Conservation (phyloP, 2,797 vertebrate species). For the Enteromius treurensis region DNA sequence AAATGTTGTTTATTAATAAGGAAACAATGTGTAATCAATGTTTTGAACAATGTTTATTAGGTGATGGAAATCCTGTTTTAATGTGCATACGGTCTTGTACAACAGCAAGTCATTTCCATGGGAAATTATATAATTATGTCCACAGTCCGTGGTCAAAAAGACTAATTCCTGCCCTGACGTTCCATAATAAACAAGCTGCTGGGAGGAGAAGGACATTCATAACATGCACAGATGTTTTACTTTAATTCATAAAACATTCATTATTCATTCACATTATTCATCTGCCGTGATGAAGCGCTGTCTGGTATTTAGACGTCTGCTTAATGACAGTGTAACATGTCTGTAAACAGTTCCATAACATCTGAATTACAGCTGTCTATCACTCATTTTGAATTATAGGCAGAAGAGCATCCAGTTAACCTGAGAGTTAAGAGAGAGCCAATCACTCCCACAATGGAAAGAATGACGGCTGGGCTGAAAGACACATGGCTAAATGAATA, state of each 20-base stretch:
- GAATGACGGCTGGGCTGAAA: slow-evolving; percentile 74
- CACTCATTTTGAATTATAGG: slow-evolving; percentile 52
- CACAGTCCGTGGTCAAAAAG: slow-evolving; percentile 28
- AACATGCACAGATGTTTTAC: slow-evolving; percentile 26
- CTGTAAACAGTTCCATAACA: slow-evolving; percentile 39
- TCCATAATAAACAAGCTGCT: slow-evolving; percentile 28
- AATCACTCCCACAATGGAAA: slow-evolving; percentile 78
- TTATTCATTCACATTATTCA: slow-evolving; percentile 43
- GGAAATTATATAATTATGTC: slow-evolving; percentile 36
- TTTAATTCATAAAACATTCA: slow-evolving; percentile 39
- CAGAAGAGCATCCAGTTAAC: slow-evolving; percentile 69
- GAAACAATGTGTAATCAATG: neutral
- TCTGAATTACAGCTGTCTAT: slow-evolving; percentile 39
- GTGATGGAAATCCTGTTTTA: slow-evolving; percentile 31
- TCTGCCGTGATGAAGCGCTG: slow-evolving; percentile 27
- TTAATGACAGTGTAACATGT: slow-evolving; percentile 36
- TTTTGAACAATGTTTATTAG: slow-evolving; percentile 24
- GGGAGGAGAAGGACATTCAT: slow-evolving; percentile 27
- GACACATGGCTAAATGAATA: slow-evolving; percentile 71
- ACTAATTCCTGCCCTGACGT: slow-evolving; percentile 30
- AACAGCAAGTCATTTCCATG: slow-evolving; percentile 26
- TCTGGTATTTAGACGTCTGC: slow-evolving; percentile 27
- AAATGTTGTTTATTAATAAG: slow-evolving; percentile 7
- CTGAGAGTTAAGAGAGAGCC: slow-evolving; percentile 67
- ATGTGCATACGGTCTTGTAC: neutral